These are phyloP conservation scores for Anser cygnoides DNA, from an alignment of 2,113 vertebrate species.

Conservation along the genomic window DNA sequence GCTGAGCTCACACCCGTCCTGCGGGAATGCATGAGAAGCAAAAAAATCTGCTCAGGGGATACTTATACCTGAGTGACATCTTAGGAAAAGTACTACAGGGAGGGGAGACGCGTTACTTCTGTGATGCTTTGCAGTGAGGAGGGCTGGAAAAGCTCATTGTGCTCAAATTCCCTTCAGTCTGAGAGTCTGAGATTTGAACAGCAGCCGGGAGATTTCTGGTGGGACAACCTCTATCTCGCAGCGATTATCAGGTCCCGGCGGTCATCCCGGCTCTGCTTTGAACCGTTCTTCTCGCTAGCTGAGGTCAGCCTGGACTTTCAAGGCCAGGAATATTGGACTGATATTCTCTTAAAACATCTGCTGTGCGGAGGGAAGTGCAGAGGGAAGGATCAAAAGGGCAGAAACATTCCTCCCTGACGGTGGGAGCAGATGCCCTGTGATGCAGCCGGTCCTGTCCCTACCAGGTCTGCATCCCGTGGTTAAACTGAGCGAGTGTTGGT, in stretches of 20 bases:
- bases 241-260: not conserved
- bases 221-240: not conserved
- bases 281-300: not conserved
- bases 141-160: accelerated
- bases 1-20: not conserved
- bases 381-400: not conserved
- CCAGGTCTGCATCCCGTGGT: not conserved
- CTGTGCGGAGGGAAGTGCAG: not conserved
- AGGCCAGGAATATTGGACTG: not conserved
- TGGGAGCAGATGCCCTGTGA: not conserved
- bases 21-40: not conserved
- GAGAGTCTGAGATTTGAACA: not conserved
- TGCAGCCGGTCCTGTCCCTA: not conserved
- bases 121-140: not conserved
- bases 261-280: not conserved
- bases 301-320: not conserved
- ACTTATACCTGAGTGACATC: not conserved
- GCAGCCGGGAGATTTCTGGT: not conserved
- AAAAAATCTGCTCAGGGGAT: not conserved
- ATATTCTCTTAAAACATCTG: not conserved
- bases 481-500: not conserved
- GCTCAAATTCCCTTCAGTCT: not conserved
- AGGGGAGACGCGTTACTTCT: not conserved
- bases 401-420: not conserved
- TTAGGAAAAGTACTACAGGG: not conserved